Evolutionary conservation across 2,888 invertebrate species (phyloP), one percentile per base, ranked within the genome.

Genomic region (Ornithoptera alexandrae): DNA sequence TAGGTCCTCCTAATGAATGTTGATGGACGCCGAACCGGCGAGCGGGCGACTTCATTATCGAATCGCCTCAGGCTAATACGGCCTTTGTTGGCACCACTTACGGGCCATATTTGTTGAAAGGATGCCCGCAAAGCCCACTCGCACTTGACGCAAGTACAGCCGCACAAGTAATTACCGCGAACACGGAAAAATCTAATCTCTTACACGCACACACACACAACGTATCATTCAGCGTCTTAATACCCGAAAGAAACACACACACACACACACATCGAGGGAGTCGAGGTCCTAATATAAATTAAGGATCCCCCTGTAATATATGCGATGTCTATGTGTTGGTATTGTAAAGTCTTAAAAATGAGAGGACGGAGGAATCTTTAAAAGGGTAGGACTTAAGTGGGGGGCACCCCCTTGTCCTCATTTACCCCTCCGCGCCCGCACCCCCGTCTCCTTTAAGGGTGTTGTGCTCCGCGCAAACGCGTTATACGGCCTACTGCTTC

Each of bases 311-410:
- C 81, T 76, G 78, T 76, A 78, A 84, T 82, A 80, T 81, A 84
- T 83, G 81, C 77, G 71, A 74, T 80, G 82, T 84, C 84, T 86
- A 82, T 90, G 87, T 89, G 88, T 88, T 86, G 81, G 90, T 89
- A 91, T 90, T 91, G 90, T 90, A 89, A 90, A 91, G 90, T 91
- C 92, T 92, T 92, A 92, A 92, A 92, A 92, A 92, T 91, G 89
- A 90, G 88, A 90, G 89, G 89, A 89, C 90, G 88, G 84, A 78
- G 88, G 88, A 91, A 92, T 92, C 92, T 92, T 92, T 92, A 87
- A 92, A 90, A 91, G 92, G 92, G 92, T 92, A 92, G 88, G 90
- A 87, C 89, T 92, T 89, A 88, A 89, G 87, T 83, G 87, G 89
- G 84, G 83, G 85, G 77, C 68, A 72, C 77, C 79, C 83, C 86